Conservation (phyloP, 2,888 invertebrate species). For the Maniola hyperantus region DNA sequence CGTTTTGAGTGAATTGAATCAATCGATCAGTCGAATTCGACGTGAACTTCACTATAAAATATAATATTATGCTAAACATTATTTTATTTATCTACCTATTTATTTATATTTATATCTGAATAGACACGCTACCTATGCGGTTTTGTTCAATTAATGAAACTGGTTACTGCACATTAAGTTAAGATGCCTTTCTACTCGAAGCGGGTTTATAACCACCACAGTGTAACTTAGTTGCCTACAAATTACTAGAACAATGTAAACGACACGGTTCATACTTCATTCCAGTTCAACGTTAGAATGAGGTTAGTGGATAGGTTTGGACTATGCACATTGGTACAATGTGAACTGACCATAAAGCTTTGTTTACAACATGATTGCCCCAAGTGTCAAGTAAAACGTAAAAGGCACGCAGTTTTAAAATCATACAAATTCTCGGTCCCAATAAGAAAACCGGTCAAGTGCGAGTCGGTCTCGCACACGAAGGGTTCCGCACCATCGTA, state of each 20-base stretch:
- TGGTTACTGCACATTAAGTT: not conserved
- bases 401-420: conserved; percentile 4
- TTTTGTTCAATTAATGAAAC: conserved; percentile 2
- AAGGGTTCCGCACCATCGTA: too few relatives aligned
- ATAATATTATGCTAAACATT: too few relatives aligned
- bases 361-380: not conserved
- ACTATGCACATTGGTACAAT: not conserved
- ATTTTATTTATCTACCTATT: too few relatives aligned
- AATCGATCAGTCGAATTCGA: too few relatives aligned
- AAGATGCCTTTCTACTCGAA: not conserved
- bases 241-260: not conserved
- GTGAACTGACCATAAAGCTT: not conserved
- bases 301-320: not conserved
- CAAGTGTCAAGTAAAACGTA: not conserved
- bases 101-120: too few relatives aligned
- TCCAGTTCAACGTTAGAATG: too few relatives aligned
- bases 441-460: not conserved
- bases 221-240: too few relatives aligned
- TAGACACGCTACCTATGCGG: not conserved
- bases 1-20: too few relatives aligned
- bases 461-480: too few relatives aligned
- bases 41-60: too few relatives aligned
- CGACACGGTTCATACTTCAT: too few relatives aligned
- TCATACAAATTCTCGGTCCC: not conserved
- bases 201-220: not conserved